Conservation (phyloP, 2,113 vertebrate genomes). For the Saccopteryx leptura region DNA sequence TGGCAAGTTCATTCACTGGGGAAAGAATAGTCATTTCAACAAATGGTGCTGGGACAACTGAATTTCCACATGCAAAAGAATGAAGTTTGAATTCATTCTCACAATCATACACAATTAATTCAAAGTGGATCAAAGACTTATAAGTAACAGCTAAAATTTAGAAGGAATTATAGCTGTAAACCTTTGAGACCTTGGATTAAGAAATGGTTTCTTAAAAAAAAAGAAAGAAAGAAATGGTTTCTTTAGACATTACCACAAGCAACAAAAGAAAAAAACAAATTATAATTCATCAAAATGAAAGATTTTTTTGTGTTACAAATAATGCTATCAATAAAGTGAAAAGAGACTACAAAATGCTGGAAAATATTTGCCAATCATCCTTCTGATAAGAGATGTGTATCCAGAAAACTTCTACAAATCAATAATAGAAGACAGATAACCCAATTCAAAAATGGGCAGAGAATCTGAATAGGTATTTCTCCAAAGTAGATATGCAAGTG, state of each 20-base stretch:
- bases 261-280: constrained; percentile 52
- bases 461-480: constrained; percentile 50
- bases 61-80: constrained; percentile 32
- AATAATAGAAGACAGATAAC: constrained; percentile 55
- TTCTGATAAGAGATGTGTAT: constrained; percentile 29
- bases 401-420: constrained; percentile 46
- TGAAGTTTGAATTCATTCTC: constrained; percentile 45
- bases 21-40: constrained; percentile 22
- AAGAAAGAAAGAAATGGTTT: background rate
- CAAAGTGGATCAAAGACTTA: constrained; percentile 31
- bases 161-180: constrained; percentile 36
- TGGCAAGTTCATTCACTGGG: background rate
- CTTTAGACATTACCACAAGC: background rate
- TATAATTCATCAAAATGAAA: constrained; percentile 40
- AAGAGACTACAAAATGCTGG: constrained; percentile 17
- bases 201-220: constrained; percentile 12
- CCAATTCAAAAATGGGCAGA: constrained; percentile 48
- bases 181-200: constrained; percentile 24
- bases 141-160: background rate
- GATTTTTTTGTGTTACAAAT: background rate
- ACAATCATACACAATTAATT: constrained; percentile 47
- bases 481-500: constrained; percentile 42
- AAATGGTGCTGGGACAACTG: constrained; percentile 14
- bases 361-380: constrained; percentile 52
- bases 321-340: constrained; percentile 6